A percentile compares a stretch with the other conserved stretches of the same genome.
These are phyloP conservation scores for Sinodicranocentrus sp. DNA, from an alignment of 2,888 invertebrate species.

Conservation along the genomic window DNA sequence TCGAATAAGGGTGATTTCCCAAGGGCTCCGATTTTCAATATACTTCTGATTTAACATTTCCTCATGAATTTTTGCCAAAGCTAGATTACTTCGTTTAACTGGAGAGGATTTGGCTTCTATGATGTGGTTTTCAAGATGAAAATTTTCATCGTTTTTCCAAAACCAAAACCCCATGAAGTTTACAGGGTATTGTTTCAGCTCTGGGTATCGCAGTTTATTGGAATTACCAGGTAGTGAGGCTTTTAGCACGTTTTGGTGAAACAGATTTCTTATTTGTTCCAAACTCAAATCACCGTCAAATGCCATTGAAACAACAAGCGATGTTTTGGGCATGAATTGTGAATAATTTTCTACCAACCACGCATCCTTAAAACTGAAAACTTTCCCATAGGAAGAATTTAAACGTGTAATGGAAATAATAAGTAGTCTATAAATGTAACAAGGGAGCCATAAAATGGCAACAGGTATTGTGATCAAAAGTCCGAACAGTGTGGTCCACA, in stretches of 20 bases:
- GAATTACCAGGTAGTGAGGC: not conserved
- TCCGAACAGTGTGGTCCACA: too few relatives aligned
- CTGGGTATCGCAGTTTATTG: not conserved
- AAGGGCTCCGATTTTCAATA: not conserved
- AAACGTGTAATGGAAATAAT: not conserved
- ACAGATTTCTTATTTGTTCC: not conserved
- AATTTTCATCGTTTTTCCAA: conserved; percentile 24
- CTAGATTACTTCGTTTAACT: too few relatives aligned
- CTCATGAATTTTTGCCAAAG: conserved; percentile 7
- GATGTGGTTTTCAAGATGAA: conserved; percentile 27
- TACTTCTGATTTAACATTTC: not conserved
- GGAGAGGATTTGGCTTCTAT: not conserved
- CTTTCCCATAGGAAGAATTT: not conserved
- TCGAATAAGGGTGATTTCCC: conserved; percentile 19
- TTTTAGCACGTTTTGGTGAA: conserved; percentile 11
- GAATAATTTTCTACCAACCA: conserved; percentile 1
- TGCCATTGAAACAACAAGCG: not conserved
- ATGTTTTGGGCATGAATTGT: not conserved
- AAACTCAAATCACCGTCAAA: not conserved
- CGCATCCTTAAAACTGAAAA: not conserved
- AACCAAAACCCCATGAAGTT: conserved; percentile 4
- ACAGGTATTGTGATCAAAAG: too few relatives aligned
- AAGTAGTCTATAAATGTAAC: not conserved
- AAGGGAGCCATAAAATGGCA: conserved; percentile 5
- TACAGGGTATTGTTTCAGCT: conserved; percentile 20